phyloP scores from a whole-genome alignment of 2,888 invertebrate genomes.

The Drosophila incognita region DNA sequence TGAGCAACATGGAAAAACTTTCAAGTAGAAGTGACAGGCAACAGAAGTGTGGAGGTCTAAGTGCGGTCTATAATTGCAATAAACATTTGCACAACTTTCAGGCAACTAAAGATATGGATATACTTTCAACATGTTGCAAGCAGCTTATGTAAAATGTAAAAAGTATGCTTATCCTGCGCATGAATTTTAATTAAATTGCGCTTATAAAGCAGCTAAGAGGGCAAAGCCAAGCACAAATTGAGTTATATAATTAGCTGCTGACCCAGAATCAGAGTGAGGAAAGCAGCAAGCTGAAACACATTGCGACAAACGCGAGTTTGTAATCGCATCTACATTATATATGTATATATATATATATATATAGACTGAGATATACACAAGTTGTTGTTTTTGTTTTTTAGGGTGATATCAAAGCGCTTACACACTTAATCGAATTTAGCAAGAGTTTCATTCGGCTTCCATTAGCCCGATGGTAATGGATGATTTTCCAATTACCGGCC shows the following conservation, averaged over 20 bases:
- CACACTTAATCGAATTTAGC: conserved; percentile 75
- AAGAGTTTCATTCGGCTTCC: conserved; percentile 71
- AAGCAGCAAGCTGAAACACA: conserved; percentile 16
- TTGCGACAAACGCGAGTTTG: conserved; percentile 20
- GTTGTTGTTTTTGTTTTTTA: conserved; percentile 13
- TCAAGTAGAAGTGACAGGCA: conserved; percentile 48
- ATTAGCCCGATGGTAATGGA: conserved; percentile 74
- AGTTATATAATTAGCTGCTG: conserved; percentile 70
- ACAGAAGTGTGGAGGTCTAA: conserved; percentile 30
- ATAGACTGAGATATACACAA: neutral
- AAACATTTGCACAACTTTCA: conserved; percentile 23
- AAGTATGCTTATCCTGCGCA: neutral
- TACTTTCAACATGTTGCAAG: neutral
- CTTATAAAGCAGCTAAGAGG: conserved; percentile 46
- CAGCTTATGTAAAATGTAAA: neutral
- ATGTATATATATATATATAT: neutral
- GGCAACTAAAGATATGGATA: conserved; percentile 12
- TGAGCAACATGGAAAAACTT: conserved; percentile 42
- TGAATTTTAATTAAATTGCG: conserved; percentile 66
- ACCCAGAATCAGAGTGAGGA: conserved; percentile 25
- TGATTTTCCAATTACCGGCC: conserved; percentile 79
- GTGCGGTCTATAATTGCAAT: conserved; percentile 30
- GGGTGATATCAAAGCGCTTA: conserved; percentile 63
- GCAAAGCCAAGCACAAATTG: conserved; percentile 52
- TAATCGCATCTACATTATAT: conserved; percentile 10